Percentiles rank a stretch among this genome's conserved stretches.
Evolutionary conservation across 2,113 vertebrate species (phyloP).

Genomic region (Heterocephalus glaber): DNA sequence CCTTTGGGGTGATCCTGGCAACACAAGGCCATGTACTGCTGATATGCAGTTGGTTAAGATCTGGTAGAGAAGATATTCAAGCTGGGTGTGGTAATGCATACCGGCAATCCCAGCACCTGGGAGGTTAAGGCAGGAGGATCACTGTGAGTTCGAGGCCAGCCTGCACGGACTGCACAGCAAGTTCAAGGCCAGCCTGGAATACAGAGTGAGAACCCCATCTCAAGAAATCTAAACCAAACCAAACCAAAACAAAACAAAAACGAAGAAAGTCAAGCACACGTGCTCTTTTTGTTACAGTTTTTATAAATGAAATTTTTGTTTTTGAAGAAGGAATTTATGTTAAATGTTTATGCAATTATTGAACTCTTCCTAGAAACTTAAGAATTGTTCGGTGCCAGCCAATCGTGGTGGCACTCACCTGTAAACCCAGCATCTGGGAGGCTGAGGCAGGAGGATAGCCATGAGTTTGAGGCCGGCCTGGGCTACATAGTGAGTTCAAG

Average conservation of each 20-base stretch:
- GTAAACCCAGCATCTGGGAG: too few species aligned
- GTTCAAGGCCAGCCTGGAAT: not conserved
- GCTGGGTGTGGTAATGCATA: not conserved
- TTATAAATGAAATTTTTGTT: not conserved
- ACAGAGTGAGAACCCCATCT: not conserved
- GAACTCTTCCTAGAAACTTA: not conserved
- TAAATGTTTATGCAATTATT: not conserved
- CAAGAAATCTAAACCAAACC: not conserved
- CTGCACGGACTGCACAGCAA: not conserved
- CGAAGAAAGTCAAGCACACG: not conserved
- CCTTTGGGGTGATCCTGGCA: not conserved
- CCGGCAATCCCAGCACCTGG: not conserved
- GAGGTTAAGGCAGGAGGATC: not conserved
- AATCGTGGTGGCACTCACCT: too few species aligned
- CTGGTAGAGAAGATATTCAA: not conserved
- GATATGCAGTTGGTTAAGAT: not conserved
- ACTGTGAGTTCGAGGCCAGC: not conserved
- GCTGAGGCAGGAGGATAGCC: too few species aligned
- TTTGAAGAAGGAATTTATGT: not conserved
- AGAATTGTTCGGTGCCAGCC: not conserved
- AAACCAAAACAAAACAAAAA: not conserved
- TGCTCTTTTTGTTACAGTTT: not conserved
- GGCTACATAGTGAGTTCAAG: too few species aligned
- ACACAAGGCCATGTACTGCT: not conserved
- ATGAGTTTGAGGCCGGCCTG: too few species aligned